Conservation (phyloP, 2,113 vertebrate species). For the Brachyhypopomus occidentalis region DNA sequence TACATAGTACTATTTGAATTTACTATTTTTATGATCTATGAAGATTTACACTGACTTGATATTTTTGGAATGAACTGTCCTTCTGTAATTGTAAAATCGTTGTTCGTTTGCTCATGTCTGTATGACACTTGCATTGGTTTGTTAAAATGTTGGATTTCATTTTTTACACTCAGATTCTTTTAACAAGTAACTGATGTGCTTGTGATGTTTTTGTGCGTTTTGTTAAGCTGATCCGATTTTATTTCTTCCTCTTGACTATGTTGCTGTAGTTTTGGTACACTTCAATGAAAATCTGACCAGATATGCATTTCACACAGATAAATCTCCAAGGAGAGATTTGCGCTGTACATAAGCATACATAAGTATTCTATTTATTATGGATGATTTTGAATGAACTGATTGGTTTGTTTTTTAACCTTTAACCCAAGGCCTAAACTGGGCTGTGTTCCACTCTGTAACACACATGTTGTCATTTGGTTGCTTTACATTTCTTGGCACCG, state of each 20-base stretch:
- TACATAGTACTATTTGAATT: too few species aligned
- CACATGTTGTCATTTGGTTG: neutral
- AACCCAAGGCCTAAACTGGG: neutral
- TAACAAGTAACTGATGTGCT: neutral
- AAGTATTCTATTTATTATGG: neutral
- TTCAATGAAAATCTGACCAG: too few species aligned
- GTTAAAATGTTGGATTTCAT: neutral
- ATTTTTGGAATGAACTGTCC: conserved; percentile 1
- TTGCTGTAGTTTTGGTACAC: neutral
- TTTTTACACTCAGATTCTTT: neutral
- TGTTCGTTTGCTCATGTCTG: neutral
- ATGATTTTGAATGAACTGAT: neutral
- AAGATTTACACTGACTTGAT: too few species aligned
- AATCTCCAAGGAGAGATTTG: neutral
- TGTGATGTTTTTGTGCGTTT: neutral
- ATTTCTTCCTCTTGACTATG: neutral
- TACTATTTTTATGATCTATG: too few species aligned
- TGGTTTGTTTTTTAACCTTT: neutral
- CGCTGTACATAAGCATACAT: neutral
- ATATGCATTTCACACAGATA: neutral
- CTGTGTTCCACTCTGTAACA: neutral
- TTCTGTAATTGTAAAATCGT: neutral
- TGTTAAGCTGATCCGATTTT: neutral
- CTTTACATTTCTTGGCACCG: neutral
- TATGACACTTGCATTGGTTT: neutral